A percentile compares a stretch with the other conserved stretches of the same genome.
These are phyloP conservation scores for Barnardius zonarius DNA, from an alignment of 2,113 vertebrate species.

Conservation along the genomic window DNA sequence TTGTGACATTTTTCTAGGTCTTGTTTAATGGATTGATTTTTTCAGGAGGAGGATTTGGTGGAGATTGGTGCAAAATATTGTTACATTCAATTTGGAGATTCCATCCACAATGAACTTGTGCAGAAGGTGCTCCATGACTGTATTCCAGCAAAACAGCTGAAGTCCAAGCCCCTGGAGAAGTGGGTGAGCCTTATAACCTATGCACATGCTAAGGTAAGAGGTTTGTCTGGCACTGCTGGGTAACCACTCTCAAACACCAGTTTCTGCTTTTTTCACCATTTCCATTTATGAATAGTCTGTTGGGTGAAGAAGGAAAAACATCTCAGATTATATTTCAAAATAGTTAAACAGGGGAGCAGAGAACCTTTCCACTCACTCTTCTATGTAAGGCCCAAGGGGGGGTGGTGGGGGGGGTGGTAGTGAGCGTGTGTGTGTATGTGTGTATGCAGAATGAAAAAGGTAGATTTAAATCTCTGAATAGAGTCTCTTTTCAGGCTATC, in stretches of 20 bases:
- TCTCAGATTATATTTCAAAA: background rate
- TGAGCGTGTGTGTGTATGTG: too few relatives aligned
- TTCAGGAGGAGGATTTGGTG: conserved; percentile 86
- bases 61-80: conserved; percentile 84
- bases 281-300: background rate
- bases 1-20: background rate
- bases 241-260: background rate
- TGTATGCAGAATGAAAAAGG: background rate
- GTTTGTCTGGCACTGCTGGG: background rate
- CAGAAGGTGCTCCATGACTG: conserved; percentile 82
- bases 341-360: background rate
- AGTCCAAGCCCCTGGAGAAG: conserved; percentile 80
- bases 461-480: background rate
- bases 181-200: conserved; percentile 85
- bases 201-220: conserved; percentile 81
- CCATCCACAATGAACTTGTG: conserved; percentile 64
- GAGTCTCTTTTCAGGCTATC: background rate
- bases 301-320: background rate
- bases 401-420: too few relatives aligned
- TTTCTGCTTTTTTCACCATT: background rate
- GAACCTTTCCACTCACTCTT: background rate
- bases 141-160: conserved; percentile 79
- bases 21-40: background rate
- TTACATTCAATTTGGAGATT: conserved; percentile 81
- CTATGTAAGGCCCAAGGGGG: background rate